phyloP scores from a whole-genome alignment of 1,140 invertebrate genomes.

The Drosophila sproati region DNA sequence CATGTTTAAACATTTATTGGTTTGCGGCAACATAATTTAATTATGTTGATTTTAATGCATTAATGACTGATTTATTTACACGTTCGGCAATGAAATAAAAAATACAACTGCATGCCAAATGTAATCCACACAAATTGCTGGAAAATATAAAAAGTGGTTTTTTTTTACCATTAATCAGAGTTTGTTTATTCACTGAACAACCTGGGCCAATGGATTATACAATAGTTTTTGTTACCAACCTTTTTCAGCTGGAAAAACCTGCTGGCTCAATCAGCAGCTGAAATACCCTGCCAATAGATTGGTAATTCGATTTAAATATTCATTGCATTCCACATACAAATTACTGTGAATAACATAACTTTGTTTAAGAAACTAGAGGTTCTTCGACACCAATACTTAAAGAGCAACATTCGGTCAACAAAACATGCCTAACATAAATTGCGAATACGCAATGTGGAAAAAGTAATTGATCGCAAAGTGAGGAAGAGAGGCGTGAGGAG shows the following conservation, averaged over 20 bases:
- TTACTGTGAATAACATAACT: too few relatives aligned
- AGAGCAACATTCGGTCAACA: too few relatives aligned
- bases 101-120: background rate
- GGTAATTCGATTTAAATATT: too few relatives aligned
- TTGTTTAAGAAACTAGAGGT: too few relatives aligned
- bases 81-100: slow-evolving; percentile 13
- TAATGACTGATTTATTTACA: slow-evolving; percentile 71
- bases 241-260: slow-evolving; percentile 18
- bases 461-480: slow-evolving; percentile 12
- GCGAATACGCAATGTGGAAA: slow-evolving; percentile 32
- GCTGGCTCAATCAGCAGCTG: slow-evolving; percentile 3
- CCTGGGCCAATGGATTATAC: slow-evolving; percentile 11
- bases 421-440: slow-evolving; percentile 6
- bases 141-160: slow-evolving; percentile 29
- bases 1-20: slow-evolving; percentile 50
- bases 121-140: slow-evolving; percentile 45
- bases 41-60: slow-evolving; percentile 74
- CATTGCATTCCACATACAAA: too few relatives aligned
- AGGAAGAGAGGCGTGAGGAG: background rate
- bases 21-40: slow-evolving; percentile 63
- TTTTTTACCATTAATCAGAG: slow-evolving; percentile 25
- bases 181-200: slow-evolving; percentile 31
- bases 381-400: too few relatives aligned
- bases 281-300: background rate
- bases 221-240: slow-evolving; percentile 19